Conservation (phyloP, 2,113 vertebrate genomes). For the Catharus bicknelli region DNA sequence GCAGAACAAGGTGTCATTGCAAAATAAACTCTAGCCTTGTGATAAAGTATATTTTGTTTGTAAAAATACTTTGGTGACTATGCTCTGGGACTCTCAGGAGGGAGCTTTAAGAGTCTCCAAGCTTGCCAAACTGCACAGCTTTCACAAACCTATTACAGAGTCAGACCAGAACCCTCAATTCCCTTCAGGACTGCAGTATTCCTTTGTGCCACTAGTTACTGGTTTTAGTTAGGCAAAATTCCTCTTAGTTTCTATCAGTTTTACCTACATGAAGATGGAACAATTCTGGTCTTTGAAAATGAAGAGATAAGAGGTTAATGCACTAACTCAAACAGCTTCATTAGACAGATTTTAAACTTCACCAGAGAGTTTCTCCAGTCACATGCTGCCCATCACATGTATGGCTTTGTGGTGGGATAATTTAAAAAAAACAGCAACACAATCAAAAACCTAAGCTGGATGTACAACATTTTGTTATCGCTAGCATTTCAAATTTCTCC, state of each 20-base stretch:
- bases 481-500: neutral
- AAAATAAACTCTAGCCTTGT: neutral
- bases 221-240: neutral
- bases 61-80: neutral
- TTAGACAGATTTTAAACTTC: neutral
- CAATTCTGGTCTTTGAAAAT: neutral
- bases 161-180: neutral
- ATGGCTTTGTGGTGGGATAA: neutral
- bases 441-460: neutral
- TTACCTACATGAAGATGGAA: neutral
- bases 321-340: neutral
- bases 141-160: neutral
- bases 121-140: neutral
- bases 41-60: neutral
- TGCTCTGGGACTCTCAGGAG: neutral
- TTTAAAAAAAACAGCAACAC: neutral
- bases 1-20: neutral
- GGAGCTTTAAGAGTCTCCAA: neutral
- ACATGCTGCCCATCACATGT: accelerated
- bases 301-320: neutral
- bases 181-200: neutral
- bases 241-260: neutral
- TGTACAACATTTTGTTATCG: neutral
- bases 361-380: neutral
- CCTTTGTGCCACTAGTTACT: neutral